phyloP scores from a whole-genome alignment of 2,797 vertebrate genomes.

The Dendrocincla fuliginosa region DNA sequence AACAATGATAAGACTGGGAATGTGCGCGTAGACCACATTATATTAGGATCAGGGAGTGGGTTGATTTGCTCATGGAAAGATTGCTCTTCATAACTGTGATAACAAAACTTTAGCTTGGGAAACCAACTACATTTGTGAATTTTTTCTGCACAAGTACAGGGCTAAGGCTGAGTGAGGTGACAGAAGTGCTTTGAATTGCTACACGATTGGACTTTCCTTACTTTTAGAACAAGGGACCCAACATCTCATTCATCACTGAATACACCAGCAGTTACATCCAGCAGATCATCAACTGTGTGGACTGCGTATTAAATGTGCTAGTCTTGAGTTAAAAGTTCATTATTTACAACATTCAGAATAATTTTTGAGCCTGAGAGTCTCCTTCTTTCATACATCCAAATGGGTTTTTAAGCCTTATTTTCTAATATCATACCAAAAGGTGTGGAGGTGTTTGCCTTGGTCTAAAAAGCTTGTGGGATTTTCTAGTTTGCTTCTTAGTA shows the following conservation, averaged over 20 bases:
- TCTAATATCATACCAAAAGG: background rate
- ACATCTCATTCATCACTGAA: background rate
- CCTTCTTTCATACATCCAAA: background rate
- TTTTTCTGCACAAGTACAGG: background rate
- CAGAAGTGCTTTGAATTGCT: background rate
- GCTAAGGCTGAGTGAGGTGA: background rate
- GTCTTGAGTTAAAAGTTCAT: background rate
- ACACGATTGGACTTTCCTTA: background rate
- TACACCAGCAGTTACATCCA: background rate
- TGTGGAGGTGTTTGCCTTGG: background rate
- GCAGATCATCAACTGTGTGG: background rate
- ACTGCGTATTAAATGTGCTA: background rate
- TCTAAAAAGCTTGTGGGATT: background rate
- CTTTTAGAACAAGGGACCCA: background rate
- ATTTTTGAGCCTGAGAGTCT: background rate
- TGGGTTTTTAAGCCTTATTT: background rate
- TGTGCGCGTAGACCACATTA: background rate
- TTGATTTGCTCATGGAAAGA: background rate
- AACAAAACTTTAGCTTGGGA: background rate
- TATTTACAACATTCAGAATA: background rate
- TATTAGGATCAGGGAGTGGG: background rate
- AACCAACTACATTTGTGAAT: background rate
- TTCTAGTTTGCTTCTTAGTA: background rate
- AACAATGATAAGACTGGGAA: background rate
- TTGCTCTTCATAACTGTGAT: background rate